phyloP scores from a whole-genome alignment of 2,113 vertebrate species.

The Laticauda laticaudata region DNA sequence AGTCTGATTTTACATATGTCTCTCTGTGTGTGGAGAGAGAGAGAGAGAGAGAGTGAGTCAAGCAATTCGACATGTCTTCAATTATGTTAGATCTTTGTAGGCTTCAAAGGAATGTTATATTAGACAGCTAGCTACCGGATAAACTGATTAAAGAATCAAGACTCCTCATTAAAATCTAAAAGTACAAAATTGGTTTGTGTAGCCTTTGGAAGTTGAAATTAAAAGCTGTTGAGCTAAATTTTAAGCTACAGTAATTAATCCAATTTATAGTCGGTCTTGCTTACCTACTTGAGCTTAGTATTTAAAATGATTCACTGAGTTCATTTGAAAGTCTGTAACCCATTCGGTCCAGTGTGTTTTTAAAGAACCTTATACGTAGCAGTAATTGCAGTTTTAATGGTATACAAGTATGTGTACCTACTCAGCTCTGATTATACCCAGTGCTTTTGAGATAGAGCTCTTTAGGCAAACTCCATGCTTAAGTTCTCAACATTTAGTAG shows the following conservation, averaged over 20 bases:
- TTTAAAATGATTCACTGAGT: conserved; percentile 73
- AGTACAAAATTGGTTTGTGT: conserved; percentile 84
- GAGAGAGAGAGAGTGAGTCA: conserved; percentile 76
- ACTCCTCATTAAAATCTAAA: conserved; percentile 84
- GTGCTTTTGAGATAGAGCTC: not conserved
- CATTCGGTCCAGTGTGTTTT: conserved; percentile 30
- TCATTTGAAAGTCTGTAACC: conserved; percentile 65
- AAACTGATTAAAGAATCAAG: conserved; percentile 85
- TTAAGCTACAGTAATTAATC: conserved; percentile 82
- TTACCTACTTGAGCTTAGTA: conserved; percentile 77
- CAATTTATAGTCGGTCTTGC: conserved; percentile 76
- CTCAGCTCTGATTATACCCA: not conserved
- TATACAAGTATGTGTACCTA: not conserved
- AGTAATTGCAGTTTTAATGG: not conserved
- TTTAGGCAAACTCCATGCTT: not conserved
- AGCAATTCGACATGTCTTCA: conserved; percentile 86
- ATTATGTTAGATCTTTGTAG: conserved; percentile 84
- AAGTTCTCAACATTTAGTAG: not conserved
- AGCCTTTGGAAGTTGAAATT: conserved; percentile 85
- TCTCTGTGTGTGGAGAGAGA: conserved; percentile 72
- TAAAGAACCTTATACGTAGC: not conserved
- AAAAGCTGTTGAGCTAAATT: conserved; percentile 77
- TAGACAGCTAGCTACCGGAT: conserved; percentile 78
- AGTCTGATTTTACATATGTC: conserved; percentile 81
- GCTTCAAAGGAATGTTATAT: conserved; percentile 83